A percentile compares a stretch with the other conserved stretches of the same genome.
These are phyloP conservation scores for Odontomachus brunneus DNA, from an alignment of 1,140 invertebrate species.

Conservation along the genomic window DNA sequence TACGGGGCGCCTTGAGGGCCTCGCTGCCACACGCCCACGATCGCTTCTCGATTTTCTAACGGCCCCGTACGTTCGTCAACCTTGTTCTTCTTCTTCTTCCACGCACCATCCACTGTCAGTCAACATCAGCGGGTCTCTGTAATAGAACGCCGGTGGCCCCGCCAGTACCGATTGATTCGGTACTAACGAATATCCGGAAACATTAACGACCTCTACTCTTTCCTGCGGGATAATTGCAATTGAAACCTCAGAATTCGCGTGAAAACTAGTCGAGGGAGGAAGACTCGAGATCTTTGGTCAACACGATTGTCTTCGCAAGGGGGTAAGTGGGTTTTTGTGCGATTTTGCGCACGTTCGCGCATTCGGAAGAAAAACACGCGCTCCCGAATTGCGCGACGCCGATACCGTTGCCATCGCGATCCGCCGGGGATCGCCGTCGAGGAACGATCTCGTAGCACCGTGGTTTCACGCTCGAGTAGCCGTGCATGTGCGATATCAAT, in stretches of 20 bases:
- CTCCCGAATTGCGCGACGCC: slow-evolving; percentile 14
- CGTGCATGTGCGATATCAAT: slow-evolving; percentile 48
- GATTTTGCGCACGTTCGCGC: too few relatives aligned
- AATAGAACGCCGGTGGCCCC: slow-evolving; percentile 27
- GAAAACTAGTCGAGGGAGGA: too few relatives aligned
- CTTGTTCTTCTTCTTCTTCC: slow-evolving; percentile 60
- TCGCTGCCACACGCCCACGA: slow-evolving; percentile 75
- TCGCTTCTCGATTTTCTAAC: slow-evolving; percentile 68
- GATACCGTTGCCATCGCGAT: slow-evolving; percentile 5
- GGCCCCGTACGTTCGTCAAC: slow-evolving; percentile 68
- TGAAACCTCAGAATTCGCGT: too few relatives aligned
- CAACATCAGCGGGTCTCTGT: slow-evolving; percentile 28
- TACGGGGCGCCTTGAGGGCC: slow-evolving; percentile 61
- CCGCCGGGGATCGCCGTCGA: slow-evolving; percentile 17
- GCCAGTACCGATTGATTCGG: slow-evolving; percentile 10
- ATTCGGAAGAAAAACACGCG: background rate
- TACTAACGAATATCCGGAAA: too few relatives aligned
- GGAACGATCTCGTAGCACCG: slow-evolving; percentile 30
- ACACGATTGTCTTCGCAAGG: too few relatives aligned
- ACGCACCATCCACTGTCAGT: slow-evolving; percentile 38
- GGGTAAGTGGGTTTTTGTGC: too few relatives aligned
- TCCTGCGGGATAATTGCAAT: too few relatives aligned
- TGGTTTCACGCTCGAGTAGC: slow-evolving; percentile 49
- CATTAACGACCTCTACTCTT: too few relatives aligned
- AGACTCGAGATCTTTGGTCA: too few relatives aligned